Percentiles rank a stretch among this genome's conserved stretches.
Conservation (phyloP, 2,888 invertebrate genomes). For the Dilophus febrilis region DNA sequence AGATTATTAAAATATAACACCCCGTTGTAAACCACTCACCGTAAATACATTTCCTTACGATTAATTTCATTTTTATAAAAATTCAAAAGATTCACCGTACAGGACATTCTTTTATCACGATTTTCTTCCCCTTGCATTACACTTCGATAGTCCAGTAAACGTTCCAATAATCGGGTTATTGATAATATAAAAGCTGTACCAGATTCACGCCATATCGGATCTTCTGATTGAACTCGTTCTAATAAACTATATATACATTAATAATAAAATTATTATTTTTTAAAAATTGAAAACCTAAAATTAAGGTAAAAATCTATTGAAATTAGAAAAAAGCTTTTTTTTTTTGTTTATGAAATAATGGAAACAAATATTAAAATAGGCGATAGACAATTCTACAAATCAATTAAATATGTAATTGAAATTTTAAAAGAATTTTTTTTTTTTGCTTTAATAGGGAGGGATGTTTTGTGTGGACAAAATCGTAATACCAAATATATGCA, state of each 20-base stretch:
- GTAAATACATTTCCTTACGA: constrained; percentile 86
- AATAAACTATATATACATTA: constrained; percentile 52
- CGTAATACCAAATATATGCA: no score
- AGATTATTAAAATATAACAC: not conserved
- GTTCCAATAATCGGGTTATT: constrained; percentile 71
- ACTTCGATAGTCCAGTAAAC: constrained; percentile 82
- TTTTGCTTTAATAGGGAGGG: no score
- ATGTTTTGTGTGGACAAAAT: no score
- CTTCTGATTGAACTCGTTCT: constrained; percentile 67
- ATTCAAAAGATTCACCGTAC: constrained; percentile 85
- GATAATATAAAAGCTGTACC: constrained; percentile 86
- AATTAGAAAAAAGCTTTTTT: no score
- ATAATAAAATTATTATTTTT: no score
- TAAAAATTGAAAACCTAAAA: no score
- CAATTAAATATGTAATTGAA: no score
- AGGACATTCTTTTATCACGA: constrained; percentile 88
- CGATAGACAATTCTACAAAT: no score
- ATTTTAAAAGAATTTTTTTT: no score
- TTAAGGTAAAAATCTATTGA: no score
- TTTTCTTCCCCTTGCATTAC: constrained; percentile 93
- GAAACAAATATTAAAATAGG: no score
- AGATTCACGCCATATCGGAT: constrained; percentile 80
- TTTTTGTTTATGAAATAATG: no score
- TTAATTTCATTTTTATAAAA: constrained; percentile 95
- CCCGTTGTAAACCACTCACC: constrained; percentile 16